Percentiles rank a stretch among this genome's conserved stretches.
These are phyloP conservation scores for Eupithecia inturbata DNA, from an alignment of 2,888 invertebrate genomes.

Conservation along the genomic window DNA sequence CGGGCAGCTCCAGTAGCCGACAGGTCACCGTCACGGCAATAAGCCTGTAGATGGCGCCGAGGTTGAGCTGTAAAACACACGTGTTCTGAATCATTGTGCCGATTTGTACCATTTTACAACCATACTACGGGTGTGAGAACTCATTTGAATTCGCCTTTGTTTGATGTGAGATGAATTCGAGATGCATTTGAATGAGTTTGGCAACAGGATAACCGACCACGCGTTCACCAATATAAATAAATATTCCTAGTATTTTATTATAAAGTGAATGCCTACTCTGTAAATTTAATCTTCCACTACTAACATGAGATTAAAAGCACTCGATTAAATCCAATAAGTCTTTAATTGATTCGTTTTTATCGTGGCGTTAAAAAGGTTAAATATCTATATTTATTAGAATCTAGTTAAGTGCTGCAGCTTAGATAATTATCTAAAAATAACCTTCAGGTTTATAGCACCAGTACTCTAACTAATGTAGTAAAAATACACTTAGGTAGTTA, in stretches of 20 bases:
- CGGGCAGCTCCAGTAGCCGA: slow-evolving; percentile 11
- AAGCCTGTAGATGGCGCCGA: slow-evolving; percentile 26
- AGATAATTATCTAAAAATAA: background rate
- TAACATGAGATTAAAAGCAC: background rate
- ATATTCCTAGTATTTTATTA: background rate
- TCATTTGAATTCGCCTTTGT: slow-evolving; percentile 17
- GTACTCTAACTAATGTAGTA: background rate
- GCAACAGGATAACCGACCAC: background rate
- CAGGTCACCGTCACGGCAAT: slow-evolving; percentile 35
- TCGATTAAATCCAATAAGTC: background rate
- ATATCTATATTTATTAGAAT: background rate
- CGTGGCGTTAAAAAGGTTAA: background rate
- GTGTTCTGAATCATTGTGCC: slow-evolving; percentile 44
- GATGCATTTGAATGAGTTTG: slow-evolving; percentile 32
- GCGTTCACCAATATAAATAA: background rate
- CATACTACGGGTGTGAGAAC: slow-evolving; percentile 22
- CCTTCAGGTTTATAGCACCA: background rate
- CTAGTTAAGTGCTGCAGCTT: background rate
- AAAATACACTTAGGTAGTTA: slow-evolving; percentile 1
- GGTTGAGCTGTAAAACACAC: slow-evolving; percentile 43
- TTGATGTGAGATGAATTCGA: slow-evolving; percentile 29
- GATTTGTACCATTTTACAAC: slow-evolving; percentile 7
- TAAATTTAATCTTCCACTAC: background rate
- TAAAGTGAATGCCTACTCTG: background rate
- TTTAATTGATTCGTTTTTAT: background rate